Conservation (phyloP, 2,797 vertebrate genomes). For the Tolypeutes matacus region DNA sequence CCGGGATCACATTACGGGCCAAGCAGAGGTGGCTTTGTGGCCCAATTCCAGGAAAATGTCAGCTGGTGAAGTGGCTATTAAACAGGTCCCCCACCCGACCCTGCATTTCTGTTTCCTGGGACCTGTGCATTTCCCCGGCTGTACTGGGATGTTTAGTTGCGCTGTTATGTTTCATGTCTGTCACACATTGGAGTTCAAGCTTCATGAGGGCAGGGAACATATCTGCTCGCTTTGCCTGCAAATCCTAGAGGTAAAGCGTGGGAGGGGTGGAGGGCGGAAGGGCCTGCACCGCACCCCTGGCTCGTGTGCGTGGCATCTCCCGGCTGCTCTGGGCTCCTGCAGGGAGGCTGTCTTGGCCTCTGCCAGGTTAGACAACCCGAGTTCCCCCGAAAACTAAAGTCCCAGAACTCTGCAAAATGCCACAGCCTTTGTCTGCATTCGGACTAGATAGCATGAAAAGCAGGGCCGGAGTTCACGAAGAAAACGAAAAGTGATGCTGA, state of each 20-base stretch:
- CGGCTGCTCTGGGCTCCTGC: not conserved
- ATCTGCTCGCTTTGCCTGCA: not conserved
- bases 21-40: not conserved
- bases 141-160: not conserved
- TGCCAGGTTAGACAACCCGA: not conserved
- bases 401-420: not conserved
- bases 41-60: accelerated
- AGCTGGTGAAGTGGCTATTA: not conserved
- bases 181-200: not conserved
- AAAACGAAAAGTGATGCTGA: not conserved
- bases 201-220: not conserved
- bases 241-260: not conserved
- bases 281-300: accelerated
- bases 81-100: too few species aligned
- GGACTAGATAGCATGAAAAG: not conserved
- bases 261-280: accelerated
- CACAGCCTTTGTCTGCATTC: not conserved
- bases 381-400: not conserved
- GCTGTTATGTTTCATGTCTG: too few species aligned
- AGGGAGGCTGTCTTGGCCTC: accelerated
- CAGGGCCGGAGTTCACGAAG: not conserved
- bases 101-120: not conserved
- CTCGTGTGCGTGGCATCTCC: too few species aligned
- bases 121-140: not conserved
- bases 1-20: too few species aligned